phyloP scores from a whole-genome alignment of 2,113 vertebrate genomes.

The Erythrocercus mccallii region DNA sequence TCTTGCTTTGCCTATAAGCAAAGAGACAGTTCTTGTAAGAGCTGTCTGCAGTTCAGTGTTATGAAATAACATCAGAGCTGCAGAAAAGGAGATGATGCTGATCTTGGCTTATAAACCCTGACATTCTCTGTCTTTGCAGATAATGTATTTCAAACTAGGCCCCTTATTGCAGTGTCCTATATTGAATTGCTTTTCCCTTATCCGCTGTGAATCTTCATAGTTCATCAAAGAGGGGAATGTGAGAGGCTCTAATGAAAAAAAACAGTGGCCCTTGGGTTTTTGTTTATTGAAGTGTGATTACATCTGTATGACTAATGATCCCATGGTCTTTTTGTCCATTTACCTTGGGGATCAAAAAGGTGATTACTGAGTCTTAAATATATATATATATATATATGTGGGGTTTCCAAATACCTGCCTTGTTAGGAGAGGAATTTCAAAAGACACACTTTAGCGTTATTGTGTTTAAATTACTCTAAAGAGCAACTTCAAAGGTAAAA shows the following conservation, averaged over 20 bases:
- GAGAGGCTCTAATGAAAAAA: background rate
- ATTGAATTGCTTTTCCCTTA: constrained; percentile 52
- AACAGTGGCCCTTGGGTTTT: background rate
- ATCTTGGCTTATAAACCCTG: constrained; percentile 48
- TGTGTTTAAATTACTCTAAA: background rate
- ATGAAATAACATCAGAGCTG: background rate
- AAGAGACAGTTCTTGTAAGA: background rate
- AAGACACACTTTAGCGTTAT: background rate
- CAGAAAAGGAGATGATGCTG: constrained; percentile 38
- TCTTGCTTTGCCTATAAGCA: background rate
- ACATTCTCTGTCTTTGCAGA: constrained; percentile 24
- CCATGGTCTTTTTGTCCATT: background rate
- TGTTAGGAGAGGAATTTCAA: background rate
- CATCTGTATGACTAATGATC: background rate
- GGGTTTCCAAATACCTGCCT: background rate
- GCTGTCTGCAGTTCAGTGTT: background rate
- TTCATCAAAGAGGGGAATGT: constrained; percentile 10
- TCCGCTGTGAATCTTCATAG: constrained; percentile 41
- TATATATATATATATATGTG: background rate
- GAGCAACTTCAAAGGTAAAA: background rate
- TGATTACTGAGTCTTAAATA: background rate
- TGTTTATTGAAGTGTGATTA: background rate
- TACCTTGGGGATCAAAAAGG: background rate
- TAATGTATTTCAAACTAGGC: constrained; percentile 37
- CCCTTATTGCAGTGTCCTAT: background rate